Conservation (phyloP, 2,113 vertebrate genomes). For the Podarcis cretensis region DNA sequence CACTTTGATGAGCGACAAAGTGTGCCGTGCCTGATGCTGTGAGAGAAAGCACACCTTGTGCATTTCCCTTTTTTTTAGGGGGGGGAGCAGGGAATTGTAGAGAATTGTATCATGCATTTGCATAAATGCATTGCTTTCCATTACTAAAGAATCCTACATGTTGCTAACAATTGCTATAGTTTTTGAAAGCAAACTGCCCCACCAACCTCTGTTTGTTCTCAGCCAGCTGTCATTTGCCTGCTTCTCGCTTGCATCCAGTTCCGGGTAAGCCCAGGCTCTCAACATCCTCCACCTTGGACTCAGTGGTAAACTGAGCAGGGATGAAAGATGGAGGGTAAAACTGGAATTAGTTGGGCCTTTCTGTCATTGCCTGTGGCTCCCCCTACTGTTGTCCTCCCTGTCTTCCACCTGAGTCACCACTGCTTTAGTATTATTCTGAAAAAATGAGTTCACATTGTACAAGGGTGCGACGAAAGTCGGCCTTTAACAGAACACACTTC, state of each 20-base stretch:
- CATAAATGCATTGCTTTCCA: neutral
- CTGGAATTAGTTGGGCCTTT: no score
- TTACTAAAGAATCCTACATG: neutral
- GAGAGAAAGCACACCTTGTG: fast-evolving
- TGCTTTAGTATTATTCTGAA: neutral
- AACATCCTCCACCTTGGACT: no score
- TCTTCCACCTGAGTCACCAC: no score
- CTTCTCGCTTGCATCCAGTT: no score
- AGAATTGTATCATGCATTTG: neutral
- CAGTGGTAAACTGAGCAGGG: no score
- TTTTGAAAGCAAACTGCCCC: neutral
- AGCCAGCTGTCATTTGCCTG: no score
- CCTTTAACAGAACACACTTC: fast-evolving
- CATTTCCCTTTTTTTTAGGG: neutral
- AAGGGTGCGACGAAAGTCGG: neutral
- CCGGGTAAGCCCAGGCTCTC: no score
- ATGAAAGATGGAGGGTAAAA: no score
- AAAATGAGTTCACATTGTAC: fast-evolving
- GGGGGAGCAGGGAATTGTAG: slow-evolving; percentile 8
- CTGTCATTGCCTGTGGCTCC: no score
- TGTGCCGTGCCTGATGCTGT: neutral
- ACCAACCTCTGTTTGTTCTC: no score
- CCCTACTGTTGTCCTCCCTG: no score
- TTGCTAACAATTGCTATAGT: neutral
- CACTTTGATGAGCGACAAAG: slow-evolving; percentile 5